Conservation (phyloP, 2,888 invertebrate genomes). For the Beris morrisii region DNA sequence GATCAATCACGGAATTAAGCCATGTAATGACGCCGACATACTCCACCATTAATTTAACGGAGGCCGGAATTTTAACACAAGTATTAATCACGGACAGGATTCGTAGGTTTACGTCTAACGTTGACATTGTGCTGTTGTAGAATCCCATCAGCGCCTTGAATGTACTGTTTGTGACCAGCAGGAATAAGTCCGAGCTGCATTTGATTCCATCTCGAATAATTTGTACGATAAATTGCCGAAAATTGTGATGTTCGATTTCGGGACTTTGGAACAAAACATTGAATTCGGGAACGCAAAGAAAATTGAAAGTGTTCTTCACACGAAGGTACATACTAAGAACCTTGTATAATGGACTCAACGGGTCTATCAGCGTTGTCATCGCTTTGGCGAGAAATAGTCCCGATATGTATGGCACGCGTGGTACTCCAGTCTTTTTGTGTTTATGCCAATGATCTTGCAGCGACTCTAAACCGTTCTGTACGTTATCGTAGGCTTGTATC, state of each 20-base stretch:
- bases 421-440: slow-evolving; percentile 52
- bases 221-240: slow-evolving; percentile 77
- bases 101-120: slow-evolving; percentile 63
- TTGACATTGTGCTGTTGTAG: slow-evolving; percentile 66
- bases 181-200: slow-evolving; percentile 71
- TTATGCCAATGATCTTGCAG: slow-evolving; percentile 49
- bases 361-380: slow-evolving; percentile 70
- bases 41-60: slow-evolving; percentile 66
- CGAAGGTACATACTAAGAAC: slow-evolving; percentile 77
- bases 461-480: slow-evolving; percentile 51
- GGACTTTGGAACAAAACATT: slow-evolving; percentile 80
- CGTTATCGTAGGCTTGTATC: slow-evolving; percentile 53
- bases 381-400: slow-evolving; percentile 52
- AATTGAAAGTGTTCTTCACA: slow-evolving; percentile 74
- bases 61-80: slow-evolving; percentile 66
- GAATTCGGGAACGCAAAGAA: slow-evolving; percentile 84
- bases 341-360: slow-evolving; percentile 74
- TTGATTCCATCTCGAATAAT: slow-evolving; percentile 76
- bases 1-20: slow-evolving; percentile 58
- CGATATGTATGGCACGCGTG: slow-evolving; percentile 51
- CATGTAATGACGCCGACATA: slow-evolving; percentile 73
- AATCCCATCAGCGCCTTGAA: slow-evolving; percentile 77
- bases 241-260: slow-evolving; percentile 67
- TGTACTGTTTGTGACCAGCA: slow-evolving; percentile 72
- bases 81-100: slow-evolving; percentile 68